A percentile compares a stretch with the other conserved stretches of the same genome.
phyloP scores from a whole-genome alignment of 2,113 vertebrate genomes.

The Alethe castanea region DNA sequence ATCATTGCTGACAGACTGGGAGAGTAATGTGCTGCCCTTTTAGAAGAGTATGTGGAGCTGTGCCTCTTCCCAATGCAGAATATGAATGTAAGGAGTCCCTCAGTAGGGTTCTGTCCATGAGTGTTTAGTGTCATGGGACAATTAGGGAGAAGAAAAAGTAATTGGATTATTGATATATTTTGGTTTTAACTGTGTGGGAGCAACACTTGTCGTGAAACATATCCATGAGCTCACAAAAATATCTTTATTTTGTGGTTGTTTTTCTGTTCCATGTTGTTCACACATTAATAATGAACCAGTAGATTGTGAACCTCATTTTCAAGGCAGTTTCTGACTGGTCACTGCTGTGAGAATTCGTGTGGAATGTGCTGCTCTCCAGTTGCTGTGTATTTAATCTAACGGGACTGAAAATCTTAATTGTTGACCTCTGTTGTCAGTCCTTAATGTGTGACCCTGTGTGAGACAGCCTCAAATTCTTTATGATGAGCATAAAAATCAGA shows the following conservation, averaged over 20 bases:
- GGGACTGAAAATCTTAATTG: not conserved
- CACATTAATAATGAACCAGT: not conserved
- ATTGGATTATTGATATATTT: not conserved
- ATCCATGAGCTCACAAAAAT: not conserved
- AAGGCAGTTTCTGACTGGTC: not conserved
- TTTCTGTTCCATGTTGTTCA: not conserved
- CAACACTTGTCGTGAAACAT: not conserved
- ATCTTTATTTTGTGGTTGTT: not conserved
- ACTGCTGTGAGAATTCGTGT: not conserved
- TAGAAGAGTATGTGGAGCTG: not conserved
- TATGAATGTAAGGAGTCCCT: not conserved
- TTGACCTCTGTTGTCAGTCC: not conserved
- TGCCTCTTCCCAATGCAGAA: not conserved
- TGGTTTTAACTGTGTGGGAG: not conserved
- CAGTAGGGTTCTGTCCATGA: not conserved
- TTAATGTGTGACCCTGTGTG: not conserved
- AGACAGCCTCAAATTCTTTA: not conserved
- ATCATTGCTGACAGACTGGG: not conserved
- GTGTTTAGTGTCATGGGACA: not conserved
- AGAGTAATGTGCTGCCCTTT: not conserved
- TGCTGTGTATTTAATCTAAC: not conserved
- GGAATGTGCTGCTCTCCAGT: not conserved
- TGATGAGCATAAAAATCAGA: not conserved
- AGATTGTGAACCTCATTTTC: not conserved
- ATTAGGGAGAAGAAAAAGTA: not conserved